phyloP scores from a whole-genome alignment of 2,888 invertebrate genomes.

The Ennomos erosarius region DNA sequence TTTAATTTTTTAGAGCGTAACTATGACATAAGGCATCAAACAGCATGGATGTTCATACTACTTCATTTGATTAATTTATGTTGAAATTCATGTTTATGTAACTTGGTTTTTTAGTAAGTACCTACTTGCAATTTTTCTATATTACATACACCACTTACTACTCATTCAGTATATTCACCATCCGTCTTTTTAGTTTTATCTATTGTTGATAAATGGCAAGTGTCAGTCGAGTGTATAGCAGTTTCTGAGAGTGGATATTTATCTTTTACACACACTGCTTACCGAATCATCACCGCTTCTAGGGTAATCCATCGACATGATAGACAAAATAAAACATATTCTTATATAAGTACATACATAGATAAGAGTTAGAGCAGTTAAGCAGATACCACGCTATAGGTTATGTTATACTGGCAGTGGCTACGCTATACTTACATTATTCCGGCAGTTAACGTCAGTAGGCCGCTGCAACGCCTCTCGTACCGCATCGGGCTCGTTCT shows the following conservation, averaged over 20 bases:
- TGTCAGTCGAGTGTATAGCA: background rate
- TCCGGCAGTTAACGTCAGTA: constrained; percentile 89
- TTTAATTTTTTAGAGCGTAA: no score
- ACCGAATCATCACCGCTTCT: background rate
- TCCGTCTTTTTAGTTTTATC: background rate
- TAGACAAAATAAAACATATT: no score
- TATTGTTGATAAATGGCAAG: background rate
- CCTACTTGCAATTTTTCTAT: background rate
- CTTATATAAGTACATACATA: no score
- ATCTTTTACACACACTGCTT: constrained; percentile 3
- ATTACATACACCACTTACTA: background rate
- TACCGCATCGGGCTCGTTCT: constrained; percentile 89
- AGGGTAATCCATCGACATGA: background rate
- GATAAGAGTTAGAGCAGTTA: no score
- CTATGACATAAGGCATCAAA: no score
- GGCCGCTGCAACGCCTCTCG: constrained; percentile 87
- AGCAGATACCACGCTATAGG: no score
- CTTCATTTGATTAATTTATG: no score
- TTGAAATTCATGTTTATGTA: no score
- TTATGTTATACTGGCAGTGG: no score
- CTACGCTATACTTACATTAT: constrained; percentile 80
- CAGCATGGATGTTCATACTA: no score
- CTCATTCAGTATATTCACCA: background rate
- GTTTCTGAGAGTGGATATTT: constrained; percentile 7
- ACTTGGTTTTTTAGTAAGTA: no score